Evolutionary conservation across 2,888 invertebrate genomes (phyloP).

Genomic region (Rhorus exstirpatorius): DNA sequence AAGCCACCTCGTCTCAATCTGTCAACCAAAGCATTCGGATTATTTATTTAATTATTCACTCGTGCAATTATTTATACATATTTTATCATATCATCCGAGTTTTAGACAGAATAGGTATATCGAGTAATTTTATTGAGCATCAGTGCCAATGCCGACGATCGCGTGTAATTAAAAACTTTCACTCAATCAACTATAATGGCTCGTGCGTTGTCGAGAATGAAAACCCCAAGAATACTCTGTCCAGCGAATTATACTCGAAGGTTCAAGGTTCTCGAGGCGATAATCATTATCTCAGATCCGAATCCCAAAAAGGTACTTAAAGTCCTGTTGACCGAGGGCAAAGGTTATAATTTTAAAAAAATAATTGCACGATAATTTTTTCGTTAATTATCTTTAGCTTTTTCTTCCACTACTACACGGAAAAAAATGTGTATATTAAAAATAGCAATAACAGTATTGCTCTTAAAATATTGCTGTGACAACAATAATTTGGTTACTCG

Average conservation of each 20-base stretch:
- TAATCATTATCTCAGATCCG: neutral
- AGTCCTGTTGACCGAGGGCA: neutral
- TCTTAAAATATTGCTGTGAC: too few relatives aligned
- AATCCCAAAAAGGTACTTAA: neutral
- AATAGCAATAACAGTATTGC: too few relatives aligned
- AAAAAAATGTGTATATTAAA: too few relatives aligned
- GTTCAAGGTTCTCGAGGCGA: conserved; percentile 22
- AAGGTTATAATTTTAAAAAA: neutral
- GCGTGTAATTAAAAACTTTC: conserved; percentile 34
- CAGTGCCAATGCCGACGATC: neutral
- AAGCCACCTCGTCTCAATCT: neutral
- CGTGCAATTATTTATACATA: neutral
- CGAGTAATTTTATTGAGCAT: neutral
- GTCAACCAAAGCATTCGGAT: neutral
- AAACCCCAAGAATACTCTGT: conserved; percentile 6
- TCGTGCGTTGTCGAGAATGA: neutral
- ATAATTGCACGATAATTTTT: neutral
- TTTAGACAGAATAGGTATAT: neutral
- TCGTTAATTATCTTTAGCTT: neutral
- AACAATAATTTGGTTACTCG: too few relatives aligned
- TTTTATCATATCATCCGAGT: neutral
- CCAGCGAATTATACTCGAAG: neutral
- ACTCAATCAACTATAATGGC: conserved; percentile 20
- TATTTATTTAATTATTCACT: too few relatives aligned
- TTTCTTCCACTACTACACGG: neutral